Evolutionary conservation across 1,140 invertebrate species (phyloP), one percentile per base, ranked within the genome.

Genomic region (Drosophila bocki): DNA sequence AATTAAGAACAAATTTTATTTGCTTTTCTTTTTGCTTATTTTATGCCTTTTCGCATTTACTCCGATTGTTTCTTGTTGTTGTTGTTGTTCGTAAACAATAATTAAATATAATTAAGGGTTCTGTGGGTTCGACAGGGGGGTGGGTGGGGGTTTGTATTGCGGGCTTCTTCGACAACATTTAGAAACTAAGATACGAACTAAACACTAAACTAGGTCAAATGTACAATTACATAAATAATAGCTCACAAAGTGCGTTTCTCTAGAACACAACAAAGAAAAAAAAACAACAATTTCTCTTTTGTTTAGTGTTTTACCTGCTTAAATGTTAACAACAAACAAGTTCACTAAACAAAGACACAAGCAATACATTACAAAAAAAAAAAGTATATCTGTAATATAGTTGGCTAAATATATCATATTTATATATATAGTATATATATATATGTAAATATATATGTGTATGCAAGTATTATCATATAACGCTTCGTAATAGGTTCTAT

Each of bases 121-220:
- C 47, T 53, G 67, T 72, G 69, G 65, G 65, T 26, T 35, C 51
- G 17, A 53, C 39, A 32, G 47, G 29, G 53, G 63, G 48, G 12
- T 19, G 17, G 12, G 45, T 44, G 53, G 42, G 32, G 33, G 33
- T 8, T 60, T 72, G 51, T 75, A 57, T 75, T 75, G 71, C 57
- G 39, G 75, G 58, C 50, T 78, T 70, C 48, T 64, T 71, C 44
- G 41, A 84, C 83, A 85, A 84, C 82, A 84, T 77, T 86, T 86
- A 86, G 74, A 87, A 80, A 87, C 83, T 86, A 86, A 81, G 61
- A 83, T 87, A 87, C 80, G 53, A 87, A 90, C 86, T 80, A 90
- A 87, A 87, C 77, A 78, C 77, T 87, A 87, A 84, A 84, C 80
- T 88, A 87, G 62, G 64, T 72, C 59, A 80, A 83, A 80, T 77